Conservation (phyloP, 2,888 invertebrate species). For the Scaptomyza parva region DNA sequence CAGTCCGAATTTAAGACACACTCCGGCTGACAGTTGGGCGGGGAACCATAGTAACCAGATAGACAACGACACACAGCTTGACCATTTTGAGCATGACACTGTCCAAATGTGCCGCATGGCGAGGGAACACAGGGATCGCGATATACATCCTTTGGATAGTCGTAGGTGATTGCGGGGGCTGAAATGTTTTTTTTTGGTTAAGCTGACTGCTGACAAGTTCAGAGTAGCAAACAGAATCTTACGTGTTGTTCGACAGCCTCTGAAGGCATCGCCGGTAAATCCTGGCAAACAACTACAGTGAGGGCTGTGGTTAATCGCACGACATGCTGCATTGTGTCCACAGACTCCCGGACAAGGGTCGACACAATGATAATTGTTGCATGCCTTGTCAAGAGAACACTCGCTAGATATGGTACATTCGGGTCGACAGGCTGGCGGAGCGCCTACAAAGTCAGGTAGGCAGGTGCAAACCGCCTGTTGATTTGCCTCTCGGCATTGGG, state of each 20-base stretch:
- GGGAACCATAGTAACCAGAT: slow-evolving; percentile 87
- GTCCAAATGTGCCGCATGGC: slow-evolving; percentile 88
- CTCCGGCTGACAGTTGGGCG: slow-evolving; percentile 89
- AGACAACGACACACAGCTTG: slow-evolving; percentile 88
- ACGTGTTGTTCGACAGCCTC: slow-evolving; percentile 86
- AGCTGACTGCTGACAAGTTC: not conserved
- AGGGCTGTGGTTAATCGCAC: slow-evolving; percentile 88
- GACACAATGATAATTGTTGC: slow-evolving; percentile 88
- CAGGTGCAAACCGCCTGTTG: slow-evolving; percentile 88
- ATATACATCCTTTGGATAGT: slow-evolving; percentile 65
- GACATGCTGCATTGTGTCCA: slow-evolving; percentile 88
- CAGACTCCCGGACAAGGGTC: slow-evolving; percentile 91
- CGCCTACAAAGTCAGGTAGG: slow-evolving; percentile 87
- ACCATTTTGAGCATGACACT: slow-evolving; percentile 86
- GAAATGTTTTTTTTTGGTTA: slow-evolving; percentile 51
- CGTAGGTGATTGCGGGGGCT: slow-evolving; percentile 63
- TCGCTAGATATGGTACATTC: slow-evolving; percentile 91
- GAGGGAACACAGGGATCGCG: slow-evolving; percentile 88
- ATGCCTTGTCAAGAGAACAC: slow-evolving; percentile 88
- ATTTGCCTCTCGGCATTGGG: slow-evolving; percentile 87
- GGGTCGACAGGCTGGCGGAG: slow-evolving; percentile 90
- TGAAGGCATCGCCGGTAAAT: slow-evolving; percentile 89
- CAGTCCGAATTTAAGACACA: slow-evolving; percentile 89
- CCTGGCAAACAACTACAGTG: slow-evolving; percentile 89
- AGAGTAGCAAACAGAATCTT: slow-evolving; percentile 76